Conservation (phyloP, 2,113 vertebrate genomes). For the Nipponia nippon region DNA sequence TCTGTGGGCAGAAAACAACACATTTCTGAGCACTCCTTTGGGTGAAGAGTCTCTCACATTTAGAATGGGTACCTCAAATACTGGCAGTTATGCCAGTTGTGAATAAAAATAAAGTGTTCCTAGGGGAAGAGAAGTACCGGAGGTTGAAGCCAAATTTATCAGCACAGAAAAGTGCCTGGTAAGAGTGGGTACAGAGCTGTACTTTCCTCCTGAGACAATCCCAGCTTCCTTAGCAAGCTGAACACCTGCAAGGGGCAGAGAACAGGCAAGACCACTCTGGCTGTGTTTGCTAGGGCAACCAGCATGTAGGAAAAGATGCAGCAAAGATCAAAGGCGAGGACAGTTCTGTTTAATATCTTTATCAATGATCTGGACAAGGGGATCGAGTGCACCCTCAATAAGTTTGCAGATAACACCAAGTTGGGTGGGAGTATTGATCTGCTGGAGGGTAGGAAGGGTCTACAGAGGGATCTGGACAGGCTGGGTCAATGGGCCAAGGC, state of each 20-base stretch:
- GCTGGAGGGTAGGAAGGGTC: too few species aligned
- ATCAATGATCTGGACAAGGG: too few species aligned
- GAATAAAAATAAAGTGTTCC: neutral
- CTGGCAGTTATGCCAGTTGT: fast-evolving
- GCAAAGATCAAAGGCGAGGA: neutral
- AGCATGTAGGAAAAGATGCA: neutral
- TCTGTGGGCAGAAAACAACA: neutral
- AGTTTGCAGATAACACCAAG: too few species aligned
- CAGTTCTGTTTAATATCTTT: too few species aligned
- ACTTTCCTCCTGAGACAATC: neutral
- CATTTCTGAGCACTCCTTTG: neutral
- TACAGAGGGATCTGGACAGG: too few species aligned
- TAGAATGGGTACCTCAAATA: neutral
- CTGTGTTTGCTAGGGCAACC: neutral
- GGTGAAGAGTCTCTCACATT: neutral
- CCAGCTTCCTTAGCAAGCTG: neutral
- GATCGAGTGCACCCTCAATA: too few species aligned
- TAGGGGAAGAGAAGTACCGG: neutral
- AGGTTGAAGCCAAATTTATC: neutral
- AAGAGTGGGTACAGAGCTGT: neutral
- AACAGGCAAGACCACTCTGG: neutral
- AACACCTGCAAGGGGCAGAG: neutral
- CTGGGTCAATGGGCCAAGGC: too few species aligned
- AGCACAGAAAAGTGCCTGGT: neutral
- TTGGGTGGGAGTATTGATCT: too few species aligned